A percentile compares a stretch with the other conserved stretches of the same genome.
Evolutionary conservation across 1,140 invertebrate genomes (phyloP).

Genomic region (Leptestheria dahalacensis): DNA sequence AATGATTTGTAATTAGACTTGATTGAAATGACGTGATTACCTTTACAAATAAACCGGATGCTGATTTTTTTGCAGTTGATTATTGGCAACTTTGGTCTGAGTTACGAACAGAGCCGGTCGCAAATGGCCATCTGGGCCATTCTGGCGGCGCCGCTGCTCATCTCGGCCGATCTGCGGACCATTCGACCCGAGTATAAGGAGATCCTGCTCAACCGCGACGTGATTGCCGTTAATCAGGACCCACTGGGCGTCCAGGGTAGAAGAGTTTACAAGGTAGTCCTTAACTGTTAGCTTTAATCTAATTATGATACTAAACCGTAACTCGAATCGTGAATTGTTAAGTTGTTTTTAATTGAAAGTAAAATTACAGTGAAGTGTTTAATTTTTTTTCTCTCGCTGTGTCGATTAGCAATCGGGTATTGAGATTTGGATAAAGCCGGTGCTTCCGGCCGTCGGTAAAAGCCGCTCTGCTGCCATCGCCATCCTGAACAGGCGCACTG

Average conservation of each 20-base stretch:
- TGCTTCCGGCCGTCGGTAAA: constrained; percentile 57
- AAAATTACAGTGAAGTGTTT: no score
- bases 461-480: constrained; percentile 78
- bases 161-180: constrained; percentile 87
- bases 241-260: constrained; percentile 73
- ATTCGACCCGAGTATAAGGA: constrained; percentile 80
- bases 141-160: constrained; percentile 83
- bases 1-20: no score
- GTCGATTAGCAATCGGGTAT: constrained; percentile 71
- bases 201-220: constrained; percentile 82
- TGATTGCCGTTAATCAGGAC: constrained; percentile 93
- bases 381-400: no score
- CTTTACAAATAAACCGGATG: no score
- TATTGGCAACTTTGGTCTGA: constrained; percentile 90
- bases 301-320: no score
- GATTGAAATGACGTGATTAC: no score
- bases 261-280: constrained; percentile 61
- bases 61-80: constrained; percentile 51
- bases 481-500: constrained; percentile 69
- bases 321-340: no score
- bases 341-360: no score
- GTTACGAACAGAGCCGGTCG: constrained; percentile 85
- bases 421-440: constrained; percentile 80
- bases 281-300: no score
- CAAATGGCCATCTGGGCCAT: constrained; percentile 98